These are phyloP conservation scores for Ectropis grisescens DNA, from an alignment of 1,140 invertebrate species.

Conservation along the genomic window DNA sequence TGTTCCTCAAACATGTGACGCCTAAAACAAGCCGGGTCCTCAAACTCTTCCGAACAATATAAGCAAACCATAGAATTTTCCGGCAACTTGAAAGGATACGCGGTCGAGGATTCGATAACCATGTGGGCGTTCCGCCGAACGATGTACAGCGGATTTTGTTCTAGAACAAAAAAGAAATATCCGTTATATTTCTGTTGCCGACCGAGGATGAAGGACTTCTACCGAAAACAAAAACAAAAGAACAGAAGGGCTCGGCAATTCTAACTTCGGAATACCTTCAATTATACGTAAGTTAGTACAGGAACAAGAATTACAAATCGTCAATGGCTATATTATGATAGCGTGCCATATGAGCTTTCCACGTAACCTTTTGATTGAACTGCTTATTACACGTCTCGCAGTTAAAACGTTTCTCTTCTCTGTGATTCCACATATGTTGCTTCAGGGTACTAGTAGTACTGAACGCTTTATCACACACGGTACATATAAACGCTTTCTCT, in stretches of 20 bases:
- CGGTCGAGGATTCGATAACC: slow-evolving; percentile 21
- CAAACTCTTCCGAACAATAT: slow-evolving; percentile 19
- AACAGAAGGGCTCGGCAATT: too few relatives aligned
- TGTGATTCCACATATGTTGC: slow-evolving; percentile 66
- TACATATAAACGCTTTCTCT: slow-evolving; percentile 60
- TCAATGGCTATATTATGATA: too few relatives aligned
- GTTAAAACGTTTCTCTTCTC: slow-evolving; percentile 70
- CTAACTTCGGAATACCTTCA: too few relatives aligned
- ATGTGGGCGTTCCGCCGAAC: slow-evolving; percentile 18
- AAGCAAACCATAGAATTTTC: slow-evolving; percentile 18
- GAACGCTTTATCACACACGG: slow-evolving; percentile 47
- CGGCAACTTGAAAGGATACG: slow-evolving; percentile 22
- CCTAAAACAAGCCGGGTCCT: slow-evolving; percentile 17
- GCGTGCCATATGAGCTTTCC: too few relatives aligned
- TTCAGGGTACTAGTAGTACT: slow-evolving; percentile 20
- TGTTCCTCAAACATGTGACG: slow-evolving; percentile 16
- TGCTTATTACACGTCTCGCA: slow-evolving; percentile 71
- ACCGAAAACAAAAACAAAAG: too few relatives aligned
- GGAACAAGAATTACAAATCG: too few relatives aligned
- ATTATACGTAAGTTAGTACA: too few relatives aligned
- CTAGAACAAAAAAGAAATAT: slow-evolving; percentile 38
- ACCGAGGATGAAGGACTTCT: too few relatives aligned
- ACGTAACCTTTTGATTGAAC: slow-evolving; percentile 33
- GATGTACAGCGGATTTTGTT: slow-evolving; percentile 10
- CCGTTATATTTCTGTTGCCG: too few relatives aligned